These are phyloP conservation scores for Pogonognathellus flavescens DNA, from an alignment of 1,140 invertebrate genomes.

Conservation along the genomic window DNA sequence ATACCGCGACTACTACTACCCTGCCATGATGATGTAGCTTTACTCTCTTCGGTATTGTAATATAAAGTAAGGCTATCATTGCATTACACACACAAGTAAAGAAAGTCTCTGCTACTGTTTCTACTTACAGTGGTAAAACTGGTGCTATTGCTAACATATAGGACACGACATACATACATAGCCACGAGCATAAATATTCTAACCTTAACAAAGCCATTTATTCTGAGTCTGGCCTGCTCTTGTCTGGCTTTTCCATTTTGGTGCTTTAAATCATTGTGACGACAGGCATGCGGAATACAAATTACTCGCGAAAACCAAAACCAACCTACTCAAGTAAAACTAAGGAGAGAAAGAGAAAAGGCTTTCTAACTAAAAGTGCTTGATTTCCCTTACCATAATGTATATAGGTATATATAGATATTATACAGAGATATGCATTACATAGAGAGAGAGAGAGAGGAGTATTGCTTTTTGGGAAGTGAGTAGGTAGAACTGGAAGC, in stretches of 20 bases:
- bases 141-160: not conserved
- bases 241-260: constrained; percentile 49
- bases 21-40: no score
- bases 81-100: not conserved
- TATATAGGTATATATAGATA: no score
- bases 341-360: constrained; percentile 34
- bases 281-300: constrained; percentile 59
- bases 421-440: no score
- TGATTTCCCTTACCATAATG: not conserved
- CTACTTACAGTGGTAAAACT: not conserved
- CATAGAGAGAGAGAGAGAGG: no score
- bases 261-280: constrained; percentile 59
- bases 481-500: no score
- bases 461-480: no score
- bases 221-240: constrained; percentile 43
- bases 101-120: not conserved
- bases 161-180: constrained; percentile 22
- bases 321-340: constrained; percentile 49
- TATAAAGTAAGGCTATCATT: not conserved
- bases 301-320: constrained; percentile 55
- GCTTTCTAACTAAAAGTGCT: constrained; percentile 23
- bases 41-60: not conserved
- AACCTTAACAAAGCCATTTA: constrained; percentile 49
- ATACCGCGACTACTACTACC: no score
- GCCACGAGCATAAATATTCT: constrained; percentile 41